Percentiles rank a stretch among this genome's conserved stretches.
These are phyloP conservation scores for Sternotherus odoratus DNA, from an alignment of 2,797 vertebrate species.

Conservation along the genomic window DNA sequence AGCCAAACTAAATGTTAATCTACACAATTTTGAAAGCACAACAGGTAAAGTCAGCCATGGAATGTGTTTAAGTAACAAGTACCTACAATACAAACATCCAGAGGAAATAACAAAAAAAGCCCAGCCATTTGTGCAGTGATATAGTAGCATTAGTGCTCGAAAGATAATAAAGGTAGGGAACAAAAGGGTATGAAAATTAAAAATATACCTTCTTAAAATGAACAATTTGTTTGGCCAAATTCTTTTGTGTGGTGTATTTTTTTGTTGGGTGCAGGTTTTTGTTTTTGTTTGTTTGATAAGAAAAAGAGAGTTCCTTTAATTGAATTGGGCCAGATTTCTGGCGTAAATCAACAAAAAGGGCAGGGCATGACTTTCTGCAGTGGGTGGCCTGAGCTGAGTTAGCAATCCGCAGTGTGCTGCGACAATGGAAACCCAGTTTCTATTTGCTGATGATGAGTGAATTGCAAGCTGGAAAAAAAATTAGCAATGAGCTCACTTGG, in stretches of 20 bases:
- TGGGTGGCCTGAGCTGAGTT: not conserved
- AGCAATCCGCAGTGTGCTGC: not conserved
- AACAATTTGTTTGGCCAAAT: constrained; percentile 19
- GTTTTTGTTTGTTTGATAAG: not conserved
- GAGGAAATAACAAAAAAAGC: not conserved
- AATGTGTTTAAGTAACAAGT: constrained; percentile 5
- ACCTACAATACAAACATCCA: not conserved
- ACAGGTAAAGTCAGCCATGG: constrained; percentile 11
- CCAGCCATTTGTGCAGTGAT: not conserved
- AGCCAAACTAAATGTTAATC: constrained; percentile 46
- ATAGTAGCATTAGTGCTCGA: not conserved
- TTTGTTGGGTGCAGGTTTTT: not conserved
- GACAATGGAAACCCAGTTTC: constrained; percentile 19
- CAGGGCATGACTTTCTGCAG: constrained; percentile 26
- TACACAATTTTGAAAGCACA: constrained; percentile 53
- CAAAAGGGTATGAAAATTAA: not conserved
- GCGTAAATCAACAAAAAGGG: constrained; percentile 17
- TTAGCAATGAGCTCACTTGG: constrained; percentile 24
- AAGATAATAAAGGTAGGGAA: constrained; percentile 13
- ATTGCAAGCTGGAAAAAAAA: not conserved
- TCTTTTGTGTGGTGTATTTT: not conserved
- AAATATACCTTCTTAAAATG: constrained; percentile 26
- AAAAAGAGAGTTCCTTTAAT: constrained; percentile 12
- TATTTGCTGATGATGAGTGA: constrained; percentile 55
- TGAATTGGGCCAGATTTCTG: not conserved